Conservation (phyloP, 2,797 vertebrate species). For the Scyliorhinus canicula region DNA sequence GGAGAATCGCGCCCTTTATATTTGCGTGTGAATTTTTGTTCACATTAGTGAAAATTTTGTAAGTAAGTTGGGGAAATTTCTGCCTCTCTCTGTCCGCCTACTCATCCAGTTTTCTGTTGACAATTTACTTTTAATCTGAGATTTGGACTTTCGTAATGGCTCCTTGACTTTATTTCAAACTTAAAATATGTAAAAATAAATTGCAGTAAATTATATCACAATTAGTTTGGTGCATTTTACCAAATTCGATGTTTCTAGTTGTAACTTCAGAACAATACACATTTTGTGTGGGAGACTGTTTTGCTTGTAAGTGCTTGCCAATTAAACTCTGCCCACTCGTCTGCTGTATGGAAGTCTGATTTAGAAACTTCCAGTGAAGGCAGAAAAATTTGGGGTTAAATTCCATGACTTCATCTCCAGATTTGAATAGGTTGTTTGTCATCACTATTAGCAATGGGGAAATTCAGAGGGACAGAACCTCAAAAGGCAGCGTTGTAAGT, state of each 20-base stretch:
- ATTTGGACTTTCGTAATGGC: not conserved
- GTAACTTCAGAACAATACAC: not conserved
- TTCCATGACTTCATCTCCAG: not conserved
- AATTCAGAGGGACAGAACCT: not conserved
- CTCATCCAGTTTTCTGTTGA: not conserved
- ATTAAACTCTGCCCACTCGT: not conserved
- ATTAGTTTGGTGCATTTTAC: not conserved
- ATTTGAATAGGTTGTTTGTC: not conserved
- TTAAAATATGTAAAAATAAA: not conserved
- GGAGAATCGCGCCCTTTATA: too few species aligned
- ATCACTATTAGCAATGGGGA: not conserved
- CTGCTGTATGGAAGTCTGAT: not conserved
- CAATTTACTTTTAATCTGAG: not conserved
- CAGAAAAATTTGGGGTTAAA: not conserved
- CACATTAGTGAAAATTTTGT: not conserved
- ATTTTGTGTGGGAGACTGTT: not conserved
- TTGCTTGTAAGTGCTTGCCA: not conserved
- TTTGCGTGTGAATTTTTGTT: not conserved
- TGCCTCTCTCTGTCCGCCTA: not conserved
- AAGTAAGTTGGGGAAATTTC: slow-evolving; percentile 6
- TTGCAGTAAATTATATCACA: not conserved
- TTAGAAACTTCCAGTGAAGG: not conserved
- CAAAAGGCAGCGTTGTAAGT: not conserved
- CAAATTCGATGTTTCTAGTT: not conserved
- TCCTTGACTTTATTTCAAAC: not conserved